phyloP scores from a whole-genome alignment of 2,797 vertebrate genomes.

The Pangasius mekongensis region DNA sequence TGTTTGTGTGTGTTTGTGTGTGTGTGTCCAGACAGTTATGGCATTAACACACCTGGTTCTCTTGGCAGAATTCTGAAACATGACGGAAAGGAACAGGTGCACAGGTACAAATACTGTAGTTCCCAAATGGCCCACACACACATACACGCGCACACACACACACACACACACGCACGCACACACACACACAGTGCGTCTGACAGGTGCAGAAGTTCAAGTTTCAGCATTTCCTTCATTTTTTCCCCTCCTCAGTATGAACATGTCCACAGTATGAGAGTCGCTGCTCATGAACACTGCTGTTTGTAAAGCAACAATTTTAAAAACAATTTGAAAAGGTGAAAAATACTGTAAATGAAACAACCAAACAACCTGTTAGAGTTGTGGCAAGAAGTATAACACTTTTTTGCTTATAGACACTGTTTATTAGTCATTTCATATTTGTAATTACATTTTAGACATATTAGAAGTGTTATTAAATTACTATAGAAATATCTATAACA shows the following conservation, averaged over 20 bases:
- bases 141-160: conserved; percentile 39
- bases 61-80: conserved; percentile 73
- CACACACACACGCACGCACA: conserved; percentile 28
- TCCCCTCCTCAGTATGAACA: neutral
- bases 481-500: neutral
- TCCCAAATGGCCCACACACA: conserved; percentile 47
- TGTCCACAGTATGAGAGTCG: neutral
- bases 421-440: neutral
- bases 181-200: conserved; percentile 65
- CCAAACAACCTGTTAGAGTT: neutral
- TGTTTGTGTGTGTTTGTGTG: conserved; percentile 1
- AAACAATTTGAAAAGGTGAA: neutral
- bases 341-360: neutral
- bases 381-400: neutral
- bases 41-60: conserved; percentile 91
- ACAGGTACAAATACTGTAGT: conserved; percentile 62
- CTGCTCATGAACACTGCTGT: neutral
- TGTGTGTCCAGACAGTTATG: conserved; percentile 61
- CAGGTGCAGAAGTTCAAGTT: conserved; percentile 96
- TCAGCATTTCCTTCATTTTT: conserved; percentile 65
- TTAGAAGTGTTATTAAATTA: neutral
- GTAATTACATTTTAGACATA: neutral
- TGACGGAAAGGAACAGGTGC: conserved; percentile 39
- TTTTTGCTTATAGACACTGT: neutral
- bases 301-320: neutral